Conservation (phyloP, 2,888 invertebrate genomes). For the Nephrotoma flavescens region DNA sequence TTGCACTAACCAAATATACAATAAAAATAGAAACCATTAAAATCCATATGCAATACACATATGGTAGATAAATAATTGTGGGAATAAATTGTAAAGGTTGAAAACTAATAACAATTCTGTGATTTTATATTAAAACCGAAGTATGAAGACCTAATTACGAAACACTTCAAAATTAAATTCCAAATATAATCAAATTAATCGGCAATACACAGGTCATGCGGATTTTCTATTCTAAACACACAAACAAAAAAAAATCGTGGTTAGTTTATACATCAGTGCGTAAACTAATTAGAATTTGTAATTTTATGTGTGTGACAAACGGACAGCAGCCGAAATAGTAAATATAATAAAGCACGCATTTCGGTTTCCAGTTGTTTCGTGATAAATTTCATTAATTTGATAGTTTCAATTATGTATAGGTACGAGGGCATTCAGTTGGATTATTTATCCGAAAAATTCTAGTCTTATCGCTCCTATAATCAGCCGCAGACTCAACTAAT, state of each 20-base stretch:
- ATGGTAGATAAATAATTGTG: neutral
- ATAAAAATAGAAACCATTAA: neutral
- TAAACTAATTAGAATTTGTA: neutral
- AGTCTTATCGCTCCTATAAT: too few species aligned
- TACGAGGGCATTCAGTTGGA: neutral
- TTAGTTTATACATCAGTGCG: neutral
- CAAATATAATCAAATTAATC: neutral
- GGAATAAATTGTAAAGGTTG: neutral
- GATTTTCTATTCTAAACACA: neutral
- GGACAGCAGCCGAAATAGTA: neutral
- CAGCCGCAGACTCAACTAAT: too few species aligned
- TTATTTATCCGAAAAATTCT: too few species aligned
- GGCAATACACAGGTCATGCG: neutral
- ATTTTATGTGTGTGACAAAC: neutral
- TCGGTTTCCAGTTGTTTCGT: neutral
- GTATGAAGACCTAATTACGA: neutral
- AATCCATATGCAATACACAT: neutral
- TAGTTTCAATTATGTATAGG: neutral
- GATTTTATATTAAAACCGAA: neutral
- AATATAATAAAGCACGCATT: neutral
- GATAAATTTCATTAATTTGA: neutral
- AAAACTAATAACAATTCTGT: too few species aligned
- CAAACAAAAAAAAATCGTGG: neutral
- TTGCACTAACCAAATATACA: neutral
- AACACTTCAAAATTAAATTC: neutral